Base-by-base conservation (phyloP, 1,140 invertebrate species). In the Charaxes varanes region DNA sequence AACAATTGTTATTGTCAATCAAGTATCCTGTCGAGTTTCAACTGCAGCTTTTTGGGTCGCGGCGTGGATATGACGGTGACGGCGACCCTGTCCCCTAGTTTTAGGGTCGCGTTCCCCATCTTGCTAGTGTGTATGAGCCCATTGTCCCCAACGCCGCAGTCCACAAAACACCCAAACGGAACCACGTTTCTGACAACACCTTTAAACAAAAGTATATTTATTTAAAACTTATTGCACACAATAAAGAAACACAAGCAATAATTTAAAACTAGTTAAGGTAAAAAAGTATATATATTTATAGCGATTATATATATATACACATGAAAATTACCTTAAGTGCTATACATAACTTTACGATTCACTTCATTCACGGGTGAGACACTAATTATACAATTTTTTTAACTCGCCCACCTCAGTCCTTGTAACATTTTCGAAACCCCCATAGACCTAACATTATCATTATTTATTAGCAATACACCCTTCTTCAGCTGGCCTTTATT, bases 81-180 rank as follows among this genome's bases (percentile, higher is more conserved):
- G 0, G 62, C 53, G 0, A 95, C 88, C 24, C 87, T 77, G 62
- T 96, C 90, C 0, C 93, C 93, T 15, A 95, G 69, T 50, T 88
- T 86, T 0, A 94, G 66, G 1, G 62, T 81, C 12, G 77, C 65
- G 6, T 80, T 86, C 1, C 84, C 86, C 67, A 91, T 79, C 36
- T 90, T 87, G 28, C 85, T 90, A 0, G 67, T 78, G 47, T 94
- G 94, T 24, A 97, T 89, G 10, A 97, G 84, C 0, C 91, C 95
- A 77, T 91, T 87, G 23, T 68, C 87, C 2, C 89, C 92, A 0
- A 97, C 90, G 0, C 95, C 95, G 46, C 96, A 89, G 69, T 97
- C 95, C 2, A 97, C 92, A 78, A 97, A 98, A 22, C 91, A 89
- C 7, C 96, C 96, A 77, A 97, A 97, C 49, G 93, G 90, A 0